phyloP scores from a whole-genome alignment of 2,113 vertebrate species.

The Trichechus manatus region DNA sequence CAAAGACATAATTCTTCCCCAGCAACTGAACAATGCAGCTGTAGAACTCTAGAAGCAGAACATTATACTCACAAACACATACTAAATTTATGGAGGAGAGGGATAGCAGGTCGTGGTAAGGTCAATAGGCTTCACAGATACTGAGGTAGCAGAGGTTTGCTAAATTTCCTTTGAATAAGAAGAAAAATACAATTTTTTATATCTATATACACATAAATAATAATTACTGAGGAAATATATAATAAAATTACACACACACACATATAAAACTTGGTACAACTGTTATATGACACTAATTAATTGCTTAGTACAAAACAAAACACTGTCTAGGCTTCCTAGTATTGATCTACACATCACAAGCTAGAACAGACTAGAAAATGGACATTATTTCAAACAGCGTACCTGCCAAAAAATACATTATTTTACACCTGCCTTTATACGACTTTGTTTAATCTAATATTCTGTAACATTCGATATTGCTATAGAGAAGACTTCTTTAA shows the following conservation, averaged over 20 bases:
- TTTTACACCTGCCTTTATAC: neutral
- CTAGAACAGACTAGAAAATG: neutral
- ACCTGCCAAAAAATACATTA: neutral
- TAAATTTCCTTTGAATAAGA: constrained; percentile 35
- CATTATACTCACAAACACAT: neutral
- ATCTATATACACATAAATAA: neutral
- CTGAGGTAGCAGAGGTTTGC: neutral
- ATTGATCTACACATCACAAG: neutral
- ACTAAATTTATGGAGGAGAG: neutral
- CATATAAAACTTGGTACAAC: neutral
- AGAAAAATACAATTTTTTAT: neutral
- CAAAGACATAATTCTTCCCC: neutral
- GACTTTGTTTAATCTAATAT: neutral
- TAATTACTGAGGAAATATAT: neutral
- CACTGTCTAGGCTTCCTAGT: neutral
- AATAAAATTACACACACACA: neutral
- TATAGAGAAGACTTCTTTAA: neutral
- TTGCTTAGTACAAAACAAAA: constrained; percentile 23
- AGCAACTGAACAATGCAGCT: neutral
- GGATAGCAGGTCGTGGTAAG: neutral
- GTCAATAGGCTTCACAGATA: neutral
- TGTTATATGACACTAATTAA: neutral
- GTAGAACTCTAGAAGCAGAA: constrained; percentile 6
- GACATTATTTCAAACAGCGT: neutral
- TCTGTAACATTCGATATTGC: neutral